These are phyloP conservation scores for Ectemnius cavifrons DNA, from an alignment of 2,888 invertebrate species.

Conservation along the genomic window DNA sequence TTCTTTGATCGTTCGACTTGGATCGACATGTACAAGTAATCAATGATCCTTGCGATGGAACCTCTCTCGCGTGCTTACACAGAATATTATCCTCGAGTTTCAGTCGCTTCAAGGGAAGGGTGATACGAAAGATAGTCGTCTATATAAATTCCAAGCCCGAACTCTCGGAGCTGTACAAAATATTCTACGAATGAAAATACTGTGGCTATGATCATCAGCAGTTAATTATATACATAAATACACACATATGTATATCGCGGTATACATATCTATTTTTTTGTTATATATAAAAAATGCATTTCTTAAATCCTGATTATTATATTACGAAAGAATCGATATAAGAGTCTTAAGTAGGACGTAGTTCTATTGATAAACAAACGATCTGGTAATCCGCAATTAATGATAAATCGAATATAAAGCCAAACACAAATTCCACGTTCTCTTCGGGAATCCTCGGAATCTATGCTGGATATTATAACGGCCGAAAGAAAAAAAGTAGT, in stretches of 20 bases:
- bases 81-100: background rate
- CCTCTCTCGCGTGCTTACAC: background rate
- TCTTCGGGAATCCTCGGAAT: constrained; percentile 33
- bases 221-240: constrained; percentile 48
- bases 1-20: constrained; percentile 32
- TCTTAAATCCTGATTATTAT: constrained; percentile 23
- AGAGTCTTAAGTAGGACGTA: constrained; percentile 28
- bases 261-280: constrained; percentile 26
- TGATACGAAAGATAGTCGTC: constrained; percentile 1
- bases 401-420: constrained; percentile 26
- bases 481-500: background rate
- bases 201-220: constrained; percentile 26
- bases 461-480: constrained; percentile 55
- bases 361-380: constrained; percentile 8
- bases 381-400: constrained; percentile 10
- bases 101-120: constrained; percentile 3
- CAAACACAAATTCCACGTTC: constrained; percentile 46
- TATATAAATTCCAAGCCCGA: constrained; percentile 13
- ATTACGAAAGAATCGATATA: constrained; percentile 53
- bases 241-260: constrained; percentile 37
- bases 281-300: constrained; percentile 21
- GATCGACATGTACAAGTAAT: background rate
- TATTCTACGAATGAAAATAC: constrained; percentile 43
- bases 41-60: background rate
- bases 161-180: constrained; percentile 33